phyloP scores from a whole-genome alignment of 2,113 vertebrate species.

The Campylorhamphus procurvoides region DNA sequence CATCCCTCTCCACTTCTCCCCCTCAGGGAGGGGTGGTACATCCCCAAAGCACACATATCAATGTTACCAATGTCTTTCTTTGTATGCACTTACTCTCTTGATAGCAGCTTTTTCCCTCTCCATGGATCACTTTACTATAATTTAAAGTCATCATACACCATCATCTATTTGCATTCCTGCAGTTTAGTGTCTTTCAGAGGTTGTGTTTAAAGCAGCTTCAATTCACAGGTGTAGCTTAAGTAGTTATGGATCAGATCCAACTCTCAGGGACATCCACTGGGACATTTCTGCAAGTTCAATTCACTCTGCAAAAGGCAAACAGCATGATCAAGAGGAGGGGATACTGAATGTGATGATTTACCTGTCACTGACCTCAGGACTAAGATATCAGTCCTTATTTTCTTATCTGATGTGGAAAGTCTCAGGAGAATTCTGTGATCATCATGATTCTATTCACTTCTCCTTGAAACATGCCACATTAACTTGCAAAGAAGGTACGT shows the following conservation, averaged over 20 bases:
- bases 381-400: conserved; percentile 33
- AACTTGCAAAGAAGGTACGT: conserved; percentile 49
- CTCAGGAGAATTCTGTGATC: conserved; percentile 24
- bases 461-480: conserved; percentile 53
- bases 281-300: background rate
- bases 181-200: conserved; percentile 40
- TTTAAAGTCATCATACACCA: conserved; percentile 46
- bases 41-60: conserved; percentile 20
- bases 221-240: conserved; percentile 47
- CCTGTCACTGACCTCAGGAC: conserved; percentile 8
- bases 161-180: conserved; percentile 59
- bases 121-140: conserved; percentile 27
- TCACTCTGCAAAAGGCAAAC: background rate
- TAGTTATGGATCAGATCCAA: conserved; percentile 30
- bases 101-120: background rate
- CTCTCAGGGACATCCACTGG: background rate
- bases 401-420: conserved; percentile 14
- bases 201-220: conserved; percentile 21
- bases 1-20: background rate
- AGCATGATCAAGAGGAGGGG: background rate
- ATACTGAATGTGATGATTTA: background rate
- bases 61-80: background rate
- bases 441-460: background rate
- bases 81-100: background rate
- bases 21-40: background rate